These are phyloP conservation scores for Sinocyclocheilus grahami DNA, from an alignment of 2,113 vertebrate genomes.

Conservation along the genomic window DNA sequence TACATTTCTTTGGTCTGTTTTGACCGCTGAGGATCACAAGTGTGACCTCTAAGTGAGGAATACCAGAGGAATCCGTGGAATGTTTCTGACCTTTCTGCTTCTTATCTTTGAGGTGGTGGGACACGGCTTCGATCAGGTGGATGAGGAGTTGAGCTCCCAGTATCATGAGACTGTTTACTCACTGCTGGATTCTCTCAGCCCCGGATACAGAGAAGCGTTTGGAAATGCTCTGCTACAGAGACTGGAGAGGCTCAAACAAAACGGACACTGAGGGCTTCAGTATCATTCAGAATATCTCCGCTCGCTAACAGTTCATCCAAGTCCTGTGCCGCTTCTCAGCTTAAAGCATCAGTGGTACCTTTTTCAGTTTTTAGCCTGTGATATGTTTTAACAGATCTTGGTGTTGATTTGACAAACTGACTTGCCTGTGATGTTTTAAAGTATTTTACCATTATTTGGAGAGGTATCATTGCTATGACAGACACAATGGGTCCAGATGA, in stretches of 20 bases:
- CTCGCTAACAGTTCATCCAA: constrained; percentile 29
- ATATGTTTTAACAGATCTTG: constrained; percentile 56
- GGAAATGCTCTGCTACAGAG: constrained; percentile 92
- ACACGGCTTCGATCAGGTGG: constrained; percentile 87
- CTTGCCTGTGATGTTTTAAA: constrained; percentile 24
- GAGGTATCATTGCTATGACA: not conserved
- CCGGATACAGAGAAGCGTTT: constrained; percentile 94
- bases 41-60: not conserved
- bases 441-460: constrained; percentile 30
- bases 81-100: not conserved
- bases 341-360: constrained; percentile 33
- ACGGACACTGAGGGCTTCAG: constrained; percentile 78
- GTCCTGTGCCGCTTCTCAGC: constrained; percentile 42
- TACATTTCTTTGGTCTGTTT: not conserved
- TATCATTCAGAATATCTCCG: constrained; percentile 28
- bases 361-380: constrained; percentile 43
- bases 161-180: constrained; percentile 98
- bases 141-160: constrained; percentile 81
- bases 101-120: constrained; percentile 84
- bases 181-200: constrained; percentile 91
- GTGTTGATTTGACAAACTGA: constrained; percentile 48
- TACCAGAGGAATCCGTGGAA: not conserved
- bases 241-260: constrained; percentile 88
- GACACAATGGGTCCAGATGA: not conserved
- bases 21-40: not conserved